These are phyloP conservation scores for Drosophila borealis DNA, from an alignment of 2,888 invertebrate species.

Conservation along the genomic window DNA sequence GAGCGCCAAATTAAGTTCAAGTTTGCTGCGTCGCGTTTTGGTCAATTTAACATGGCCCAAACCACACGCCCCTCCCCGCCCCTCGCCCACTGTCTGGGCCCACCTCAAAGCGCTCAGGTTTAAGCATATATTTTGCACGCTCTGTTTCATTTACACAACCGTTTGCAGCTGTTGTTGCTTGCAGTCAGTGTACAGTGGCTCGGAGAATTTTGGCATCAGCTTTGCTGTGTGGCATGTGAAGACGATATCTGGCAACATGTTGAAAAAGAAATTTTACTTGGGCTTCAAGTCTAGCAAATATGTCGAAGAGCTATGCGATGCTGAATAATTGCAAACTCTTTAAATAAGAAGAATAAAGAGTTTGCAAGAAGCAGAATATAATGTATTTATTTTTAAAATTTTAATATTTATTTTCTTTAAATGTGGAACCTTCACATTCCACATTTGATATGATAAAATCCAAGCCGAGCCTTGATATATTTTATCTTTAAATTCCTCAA, in stretches of 20 bases:
- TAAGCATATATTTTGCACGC: slow-evolving; percentile 61
- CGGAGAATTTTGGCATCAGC: slow-evolving; percentile 38
- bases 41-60: slow-evolving; percentile 65
- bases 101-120: slow-evolving; percentile 43
- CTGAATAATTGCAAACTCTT: too few relatives aligned
- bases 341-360: too few relatives aligned
- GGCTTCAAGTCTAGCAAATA: too few relatives aligned
- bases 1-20: slow-evolving; percentile 63
- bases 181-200: slow-evolving; percentile 25
- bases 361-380: too few relatives aligned
- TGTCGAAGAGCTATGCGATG: too few relatives aligned
- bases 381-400: too few relatives aligned
- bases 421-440: too few relatives aligned
- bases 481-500: too few relatives aligned
- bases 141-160: slow-evolving; percentile 57
- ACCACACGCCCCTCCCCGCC: neutral
- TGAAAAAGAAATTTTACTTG: neutral
- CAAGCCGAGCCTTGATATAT: too few relatives aligned
- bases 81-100: slow-evolving; percentile 21
- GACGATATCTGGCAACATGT: slow-evolving; percentile 4
- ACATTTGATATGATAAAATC: too few relatives aligned
- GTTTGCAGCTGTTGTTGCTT: slow-evolving; percentile 24
- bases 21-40: slow-evolving; percentile 67
- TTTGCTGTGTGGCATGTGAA: slow-evolving; percentile 9
- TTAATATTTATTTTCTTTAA: too few relatives aligned